A percentile compares a stretch with the other conserved stretches of the same genome.
phyloP scores from a whole-genome alignment of 2,113 vertebrate genomes.

The Triplophysa rosa region DNA sequence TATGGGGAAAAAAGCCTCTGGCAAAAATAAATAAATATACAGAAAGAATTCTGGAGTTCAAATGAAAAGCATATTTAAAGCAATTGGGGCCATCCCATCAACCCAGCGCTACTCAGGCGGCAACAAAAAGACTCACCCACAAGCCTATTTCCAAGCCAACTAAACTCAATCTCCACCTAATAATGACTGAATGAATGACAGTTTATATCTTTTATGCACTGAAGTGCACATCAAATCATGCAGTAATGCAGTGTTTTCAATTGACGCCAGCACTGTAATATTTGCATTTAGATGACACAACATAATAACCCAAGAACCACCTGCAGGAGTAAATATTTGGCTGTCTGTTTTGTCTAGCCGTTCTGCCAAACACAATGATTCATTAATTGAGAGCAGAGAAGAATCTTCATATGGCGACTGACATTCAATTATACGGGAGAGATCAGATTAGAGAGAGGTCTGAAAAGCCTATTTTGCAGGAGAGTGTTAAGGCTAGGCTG shows the following conservation, averaged over 20 bases:
- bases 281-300: constrained; percentile 84
- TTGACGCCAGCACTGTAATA: constrained; percentile 66
- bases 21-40: constrained; percentile 15
- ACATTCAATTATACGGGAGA: constrained; percentile 79
- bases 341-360: constrained; percentile 70
- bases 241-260: constrained; percentile 77
- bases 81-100: neutral
- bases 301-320: constrained; percentile 74
- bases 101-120: neutral
- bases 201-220: constrained; percentile 76
- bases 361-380: constrained; percentile 66
- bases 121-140: constrained; percentile 24
- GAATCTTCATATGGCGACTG: constrained; percentile 76
- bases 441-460: constrained; percentile 74
- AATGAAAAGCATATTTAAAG: neutral
- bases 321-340: constrained; percentile 80
- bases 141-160: constrained; percentile 39
- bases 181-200: constrained; percentile 74
- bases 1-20: neutral
- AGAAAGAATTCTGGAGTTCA: neutral
- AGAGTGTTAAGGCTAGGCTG: constrained; percentile 38
- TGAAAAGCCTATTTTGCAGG: constrained; percentile 70
- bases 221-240: constrained; percentile 73
- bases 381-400: constrained; percentile 77
- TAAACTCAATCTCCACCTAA: constrained; percentile 64